Base-by-base conservation (phyloP, 1,140 invertebrate species). In the Plutomurus gul region DNA sequence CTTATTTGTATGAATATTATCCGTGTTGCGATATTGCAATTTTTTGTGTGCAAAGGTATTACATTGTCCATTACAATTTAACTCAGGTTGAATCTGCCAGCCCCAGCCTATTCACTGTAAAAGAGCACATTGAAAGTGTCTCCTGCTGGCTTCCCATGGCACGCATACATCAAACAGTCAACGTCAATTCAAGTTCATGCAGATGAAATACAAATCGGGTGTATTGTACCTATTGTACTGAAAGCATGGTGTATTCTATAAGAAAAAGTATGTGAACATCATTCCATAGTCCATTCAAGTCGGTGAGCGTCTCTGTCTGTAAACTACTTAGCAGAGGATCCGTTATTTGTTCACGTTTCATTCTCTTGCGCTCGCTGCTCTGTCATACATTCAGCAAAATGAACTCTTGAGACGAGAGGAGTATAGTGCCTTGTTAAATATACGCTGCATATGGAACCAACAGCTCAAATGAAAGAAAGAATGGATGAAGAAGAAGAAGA, bases 201-300 rank as follows among this genome's bases (percentile, higher is more conserved):
- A 65, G 36, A 65, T 65, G 56, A 65, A 25, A 65, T 65, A 30
- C 56, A 65, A 65, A 65, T 65, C 56, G 30, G 3, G 25, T 30
- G 0, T 2, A 65, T 65, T 65, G 56, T 36, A 18, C 56, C 30
- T 36, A 65, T 65, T 36, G 16, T 33, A 51, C 20, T 22, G 11
- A 22, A 18, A 18, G n/a, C 13, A 47, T 47, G 20, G n/a, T 8
- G n/a, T 47, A 33, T n/a, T 33, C 4, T 33, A 6, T n/a, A n/a
- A 65, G 27, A 25, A 36, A 65, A 65, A 65, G 16, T 65, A 30
- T 65, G 56, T 65, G 56, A 65, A 33, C 56, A 65, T 25, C 10
- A 65, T 36, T 7, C 6, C 56, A 65, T 7, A n/a, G 27, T 65
- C 36, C 27, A 33, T 65, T 65, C n/a, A 49, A 49, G 3, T 16